Conservation (phyloP, 2,888 invertebrate species). For the Stenchaetothrips biformis region DNA sequence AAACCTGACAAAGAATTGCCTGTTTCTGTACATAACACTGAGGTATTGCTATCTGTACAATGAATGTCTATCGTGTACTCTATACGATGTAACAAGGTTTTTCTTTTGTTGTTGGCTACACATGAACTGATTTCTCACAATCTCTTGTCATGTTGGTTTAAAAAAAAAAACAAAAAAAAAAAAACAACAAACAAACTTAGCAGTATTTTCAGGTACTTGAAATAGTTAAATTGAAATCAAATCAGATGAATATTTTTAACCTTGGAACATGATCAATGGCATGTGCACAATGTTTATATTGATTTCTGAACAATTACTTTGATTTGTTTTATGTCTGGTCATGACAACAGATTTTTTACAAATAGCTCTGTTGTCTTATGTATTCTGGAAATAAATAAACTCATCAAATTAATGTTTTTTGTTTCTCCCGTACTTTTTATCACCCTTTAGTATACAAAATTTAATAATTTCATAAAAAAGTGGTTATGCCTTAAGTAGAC, state of each 20-base stretch:
- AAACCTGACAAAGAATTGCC: background rate
- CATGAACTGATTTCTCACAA: background rate
- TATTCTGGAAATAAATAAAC: background rate
- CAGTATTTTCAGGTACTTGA: background rate
- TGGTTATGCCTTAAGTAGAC: background rate
- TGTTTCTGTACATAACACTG: background rate
- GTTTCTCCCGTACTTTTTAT: background rate
- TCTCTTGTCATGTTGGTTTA: background rate
- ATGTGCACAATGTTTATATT: background rate
- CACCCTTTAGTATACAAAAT: too few species aligned
- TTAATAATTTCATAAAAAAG: too few species aligned
- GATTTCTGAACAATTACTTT: background rate
- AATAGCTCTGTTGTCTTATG: constrained; percentile 4
- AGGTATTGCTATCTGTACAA: background rate
- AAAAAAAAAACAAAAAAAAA: background rate
- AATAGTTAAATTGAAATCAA: background rate
- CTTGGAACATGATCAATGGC: background rate
- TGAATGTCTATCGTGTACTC: background rate
- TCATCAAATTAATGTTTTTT: background rate
- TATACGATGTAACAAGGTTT: background rate
- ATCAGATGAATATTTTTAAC: background rate
- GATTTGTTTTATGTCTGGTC: constrained; percentile 18
- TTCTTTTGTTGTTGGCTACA: background rate
- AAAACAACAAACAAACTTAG: background rate
- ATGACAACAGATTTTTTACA: constrained; percentile 6